These are phyloP conservation scores for Ptilonorhynchus violaceus DNA, from an alignment of 2,113 vertebrate genomes.

Conservation along the genomic window DNA sequence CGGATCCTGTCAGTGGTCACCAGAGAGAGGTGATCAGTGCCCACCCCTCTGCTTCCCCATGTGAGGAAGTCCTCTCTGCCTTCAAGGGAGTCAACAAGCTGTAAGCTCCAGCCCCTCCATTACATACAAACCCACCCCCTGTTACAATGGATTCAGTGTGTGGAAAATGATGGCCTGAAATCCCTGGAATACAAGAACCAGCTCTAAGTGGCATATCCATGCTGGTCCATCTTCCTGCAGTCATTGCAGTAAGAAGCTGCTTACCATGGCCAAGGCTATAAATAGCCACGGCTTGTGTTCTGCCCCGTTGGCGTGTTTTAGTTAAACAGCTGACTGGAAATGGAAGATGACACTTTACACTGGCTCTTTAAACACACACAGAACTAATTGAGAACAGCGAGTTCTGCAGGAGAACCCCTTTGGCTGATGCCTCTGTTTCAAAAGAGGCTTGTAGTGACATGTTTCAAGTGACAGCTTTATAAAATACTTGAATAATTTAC, in stretches of 20 bases:
- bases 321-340: constrained; percentile 49
- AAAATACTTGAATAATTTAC: background rate
- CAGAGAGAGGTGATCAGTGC: background rate
- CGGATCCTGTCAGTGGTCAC: background rate
- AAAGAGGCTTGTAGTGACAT: background rate
- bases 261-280: constrained; percentile 28
- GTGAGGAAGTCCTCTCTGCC: background rate
- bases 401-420: background rate
- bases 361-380: constrained; percentile 9
- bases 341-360: constrained; percentile 18
- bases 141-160: background rate
- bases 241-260: background rate
- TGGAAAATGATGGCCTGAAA: background rate
- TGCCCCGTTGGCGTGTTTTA: background rate
- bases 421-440: background rate
- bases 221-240: background rate
- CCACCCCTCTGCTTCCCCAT: background rate
- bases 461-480: background rate
- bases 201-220: background rate
- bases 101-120: background rate
- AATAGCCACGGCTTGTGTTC: constrained; percentile 43
- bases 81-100: background rate
- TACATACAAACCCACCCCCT: background rate
- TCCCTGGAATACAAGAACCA: background rate
- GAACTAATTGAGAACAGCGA: background rate